Evolutionary conservation across 2,888 invertebrate genomes (phyloP), one percentile per base, ranked within the genome.

Genomic region (Folsomia candida): DNA sequence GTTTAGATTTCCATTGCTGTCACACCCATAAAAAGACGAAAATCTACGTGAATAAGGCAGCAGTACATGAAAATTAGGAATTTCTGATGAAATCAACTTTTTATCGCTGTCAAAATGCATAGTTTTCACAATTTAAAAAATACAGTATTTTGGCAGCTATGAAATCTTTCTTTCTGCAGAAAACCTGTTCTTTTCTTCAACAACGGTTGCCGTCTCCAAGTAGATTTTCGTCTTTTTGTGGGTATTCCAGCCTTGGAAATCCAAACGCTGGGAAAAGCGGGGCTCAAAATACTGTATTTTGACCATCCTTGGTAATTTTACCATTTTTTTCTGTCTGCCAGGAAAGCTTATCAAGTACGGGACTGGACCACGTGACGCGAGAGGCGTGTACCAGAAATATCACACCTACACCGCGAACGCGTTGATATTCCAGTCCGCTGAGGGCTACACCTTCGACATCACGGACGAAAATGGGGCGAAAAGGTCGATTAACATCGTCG

Each of bases 291-390:
- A n/a, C n/a, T n/a, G n/a, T n/a, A n/a, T n/a, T n/a, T n/a, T n/a
- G n/a, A n/a, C n/a, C n/a, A n/a, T n/a, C n/a, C 25, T 54, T 51
- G 20, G n/a, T n/a, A 47, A 1, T 29, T n/a, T 37, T 27, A 22
- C 9, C 9, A 68, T 28, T 68, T 1, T 25, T 20, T 18, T 20
- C 26, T 26, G 27, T 24, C 28, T 68, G 20, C 2, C 22, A 71
- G 71, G 73, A n/a, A 73, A 73, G 51, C 47, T 73, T 2, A 58
- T 73, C n/a, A 58, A 73, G 63, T 73, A 73, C 14, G 73, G 70
- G 6, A 71, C 68, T 20, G 73, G 70, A 2, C 26, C 14, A 14
- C n/a, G 60, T 6, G 20, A 67, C 27, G 20, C 27, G 1, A 20
- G 51, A 4, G 58, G 62, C 0, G 18, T 3, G 1, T 58, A 68